phyloP scores from a whole-genome alignment of 2,797 vertebrate genomes.

The Austrolebias charrua region DNA sequence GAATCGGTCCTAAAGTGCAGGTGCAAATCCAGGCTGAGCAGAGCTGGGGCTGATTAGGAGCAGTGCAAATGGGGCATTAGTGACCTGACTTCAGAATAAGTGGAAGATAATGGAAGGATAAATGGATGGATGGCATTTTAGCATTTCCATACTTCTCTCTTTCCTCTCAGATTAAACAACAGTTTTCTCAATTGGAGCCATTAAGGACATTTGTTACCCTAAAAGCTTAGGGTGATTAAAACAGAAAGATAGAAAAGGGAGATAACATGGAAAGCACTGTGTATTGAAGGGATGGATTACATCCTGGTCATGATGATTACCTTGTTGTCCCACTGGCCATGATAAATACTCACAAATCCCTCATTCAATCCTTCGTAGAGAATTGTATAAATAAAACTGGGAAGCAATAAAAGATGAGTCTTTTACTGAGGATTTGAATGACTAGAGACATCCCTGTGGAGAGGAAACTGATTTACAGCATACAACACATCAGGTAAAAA shows the following conservation, averaged over 20 bases:
- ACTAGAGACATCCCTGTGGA: background rate
- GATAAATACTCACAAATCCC: slow-evolving; percentile 27
- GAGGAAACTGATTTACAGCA: background rate
- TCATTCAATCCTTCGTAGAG: slow-evolving; percentile 13
- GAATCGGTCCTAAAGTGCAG: too few species aligned
- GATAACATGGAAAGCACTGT: slow-evolving; percentile 7
- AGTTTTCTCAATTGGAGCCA: slow-evolving; percentile 22
- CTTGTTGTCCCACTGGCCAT: background rate
- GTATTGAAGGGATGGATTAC: slow-evolving; percentile 27
- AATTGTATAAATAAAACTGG: background rate
- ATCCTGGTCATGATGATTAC: slow-evolving; percentile 18
- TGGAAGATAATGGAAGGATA: too few species aligned
- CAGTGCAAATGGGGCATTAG: too few species aligned
- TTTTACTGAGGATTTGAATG: slow-evolving; percentile 3
- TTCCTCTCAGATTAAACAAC: background rate
- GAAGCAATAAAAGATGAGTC: background rate
- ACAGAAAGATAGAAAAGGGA: slow-evolving; percentile 7
- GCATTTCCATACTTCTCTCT: too few species aligned
- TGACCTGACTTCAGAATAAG: too few species aligned
- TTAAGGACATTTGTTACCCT: slow-evolving; percentile 20
- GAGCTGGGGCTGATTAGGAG: too few species aligned
- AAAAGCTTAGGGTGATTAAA: slow-evolving; percentile 17
- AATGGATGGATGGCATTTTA: too few species aligned
- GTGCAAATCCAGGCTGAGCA: too few species aligned
- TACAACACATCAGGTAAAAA: background rate